These are phyloP conservation scores for Caranx melampygus DNA, from an alignment of 2,113 vertebrate species.

Conservation along the genomic window DNA sequence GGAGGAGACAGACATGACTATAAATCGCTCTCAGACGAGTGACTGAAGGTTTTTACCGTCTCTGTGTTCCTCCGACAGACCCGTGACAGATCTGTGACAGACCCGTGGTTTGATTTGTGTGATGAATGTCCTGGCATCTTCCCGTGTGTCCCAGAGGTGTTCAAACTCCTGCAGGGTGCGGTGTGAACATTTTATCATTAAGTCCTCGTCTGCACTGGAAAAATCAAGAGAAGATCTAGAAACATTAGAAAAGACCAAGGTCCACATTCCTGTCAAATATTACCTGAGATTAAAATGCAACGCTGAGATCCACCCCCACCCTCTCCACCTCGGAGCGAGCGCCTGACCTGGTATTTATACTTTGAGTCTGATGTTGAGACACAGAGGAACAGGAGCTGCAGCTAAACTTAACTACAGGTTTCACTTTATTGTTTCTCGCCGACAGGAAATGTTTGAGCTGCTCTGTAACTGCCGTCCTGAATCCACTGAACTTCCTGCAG, in stretches of 20 bases:
- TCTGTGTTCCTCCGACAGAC: neutral
- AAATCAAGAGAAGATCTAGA: neutral
- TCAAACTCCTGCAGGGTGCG: neutral
- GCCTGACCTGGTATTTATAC: neutral
- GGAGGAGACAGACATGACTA: neutral
- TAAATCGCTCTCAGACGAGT: neutral
- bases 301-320: too few species aligned
- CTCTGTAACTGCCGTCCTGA: slow-evolving; percentile 17
- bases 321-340: neutral
- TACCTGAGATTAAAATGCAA: neutral
- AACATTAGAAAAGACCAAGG: neutral
- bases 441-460: slow-evolving; percentile 37
- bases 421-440: slow-evolving; percentile 22
- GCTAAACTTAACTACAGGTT: slow-evolving; percentile 13
- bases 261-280: neutral
- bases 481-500: slow-evolving; percentile 23
- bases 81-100: neutral
- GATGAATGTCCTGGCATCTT: neutral
- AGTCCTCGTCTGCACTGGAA: neutral
- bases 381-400: neutral
- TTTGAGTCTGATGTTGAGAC: neutral
- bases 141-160: neutral
- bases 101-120: neutral
- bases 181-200: neutral
- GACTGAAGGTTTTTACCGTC: neutral